Percentiles rank a stretch among this genome's conserved stretches.
Evolutionary conservation across 2,797 vertebrate species (phyloP).

Genomic region (Typhlichthys eigenmanni): DNA sequence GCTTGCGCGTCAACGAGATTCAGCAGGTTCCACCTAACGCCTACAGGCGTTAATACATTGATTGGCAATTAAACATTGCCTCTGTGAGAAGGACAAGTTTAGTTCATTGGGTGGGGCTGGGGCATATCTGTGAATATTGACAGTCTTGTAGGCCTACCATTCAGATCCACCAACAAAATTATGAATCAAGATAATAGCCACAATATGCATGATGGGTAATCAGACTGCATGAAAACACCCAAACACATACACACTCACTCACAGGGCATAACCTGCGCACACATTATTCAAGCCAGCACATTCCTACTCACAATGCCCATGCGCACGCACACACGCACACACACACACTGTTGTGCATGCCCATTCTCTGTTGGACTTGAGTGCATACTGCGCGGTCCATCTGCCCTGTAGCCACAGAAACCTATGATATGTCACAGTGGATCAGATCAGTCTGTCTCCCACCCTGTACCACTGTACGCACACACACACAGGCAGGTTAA

Average conservation of each 20-base stretch:
- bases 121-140: no score
- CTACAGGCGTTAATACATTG: no score
- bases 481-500: no score
- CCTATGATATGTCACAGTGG: conserved; percentile 49
- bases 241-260: neutral
- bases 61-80: no score
- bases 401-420: conserved; percentile 56
- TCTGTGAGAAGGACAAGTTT: no score
- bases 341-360: conserved; percentile 6
- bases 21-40: no score
- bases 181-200: neutral
- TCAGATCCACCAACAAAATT: no score
- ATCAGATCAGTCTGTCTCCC: conserved; percentile 32
- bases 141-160: no score
- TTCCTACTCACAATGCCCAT: neutral
- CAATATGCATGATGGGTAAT: neutral
- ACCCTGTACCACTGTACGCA: neutral
- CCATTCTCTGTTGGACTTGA: conserved; percentile 3
- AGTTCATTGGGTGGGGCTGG: no score
- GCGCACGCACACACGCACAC: conserved; percentile 2
- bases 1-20: no score
- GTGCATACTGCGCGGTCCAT: conserved; percentile 64
- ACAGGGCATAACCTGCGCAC: neutral
- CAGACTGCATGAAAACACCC: neutral
- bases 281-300: neutral